A percentile compares a stretch with the other conserved stretches of the same genome.
Evolutionary conservation across 2,888 invertebrate genomes (phyloP).

Genomic region (Therioaphis trifolii): DNA sequence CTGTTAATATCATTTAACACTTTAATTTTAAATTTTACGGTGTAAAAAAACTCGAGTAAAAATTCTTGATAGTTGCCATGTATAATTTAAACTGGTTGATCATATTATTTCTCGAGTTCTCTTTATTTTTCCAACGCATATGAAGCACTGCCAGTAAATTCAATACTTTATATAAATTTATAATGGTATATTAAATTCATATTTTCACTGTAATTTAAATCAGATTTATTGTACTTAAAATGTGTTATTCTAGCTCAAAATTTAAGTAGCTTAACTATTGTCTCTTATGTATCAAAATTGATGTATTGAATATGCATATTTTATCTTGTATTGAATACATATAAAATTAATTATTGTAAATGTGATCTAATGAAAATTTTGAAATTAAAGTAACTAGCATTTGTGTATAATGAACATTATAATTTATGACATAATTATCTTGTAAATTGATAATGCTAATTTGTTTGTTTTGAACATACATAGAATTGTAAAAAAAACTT

Average conservation of each 20-base stretch:
- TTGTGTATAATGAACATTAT: constrained; percentile 26
- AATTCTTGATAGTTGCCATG: not conserved
- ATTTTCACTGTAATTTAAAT: constrained; percentile 3
- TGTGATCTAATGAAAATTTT: not conserved
- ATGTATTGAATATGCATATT: not conserved
- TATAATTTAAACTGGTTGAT: not conserved
- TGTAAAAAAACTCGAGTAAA: not conserved
- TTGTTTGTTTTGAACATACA: not conserved
- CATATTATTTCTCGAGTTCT: not conserved
- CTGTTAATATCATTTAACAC: not conserved
- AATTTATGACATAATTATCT: constrained; percentile 1
- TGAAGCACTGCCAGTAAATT: constrained; percentile 31
- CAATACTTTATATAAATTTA: constrained; percentile 2
- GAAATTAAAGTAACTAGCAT: constrained; percentile 10
- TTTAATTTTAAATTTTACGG: not conserved
- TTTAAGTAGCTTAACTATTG: constrained; percentile 3
- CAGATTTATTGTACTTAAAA: constrained; percentile 43
- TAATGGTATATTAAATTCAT: constrained; percentile 9
- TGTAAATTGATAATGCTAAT: constrained; percentile 10
- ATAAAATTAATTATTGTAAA: constrained; percentile 6
- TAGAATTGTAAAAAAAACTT: not conserved
- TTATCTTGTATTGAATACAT: not conserved
- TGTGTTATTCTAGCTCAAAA: constrained; percentile 48
- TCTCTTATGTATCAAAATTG: not conserved
- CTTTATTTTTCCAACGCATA: constrained; percentile 4